A percentile compares a stretch with the other conserved stretches of the same genome.
Evolutionary conservation across 2,113 vertebrate species (phyloP).

Genomic region (Engraulis encrasicolus): DNA sequence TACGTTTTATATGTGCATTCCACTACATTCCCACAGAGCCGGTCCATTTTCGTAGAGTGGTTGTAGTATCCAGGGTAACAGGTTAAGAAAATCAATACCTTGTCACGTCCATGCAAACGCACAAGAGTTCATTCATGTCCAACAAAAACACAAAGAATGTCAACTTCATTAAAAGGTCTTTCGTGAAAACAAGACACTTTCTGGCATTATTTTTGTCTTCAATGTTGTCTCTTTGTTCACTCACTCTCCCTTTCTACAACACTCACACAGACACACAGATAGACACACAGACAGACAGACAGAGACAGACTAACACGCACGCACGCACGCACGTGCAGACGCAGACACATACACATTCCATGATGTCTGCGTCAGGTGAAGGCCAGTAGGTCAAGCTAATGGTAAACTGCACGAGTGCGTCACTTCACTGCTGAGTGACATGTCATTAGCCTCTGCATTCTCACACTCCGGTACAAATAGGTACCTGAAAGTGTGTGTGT

Average conservation of each 20-base stretch:
- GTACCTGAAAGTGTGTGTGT: no score
- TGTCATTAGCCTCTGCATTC: no score
- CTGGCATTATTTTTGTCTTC: background rate
- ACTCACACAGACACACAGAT: background rate
- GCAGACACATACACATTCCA: background rate
- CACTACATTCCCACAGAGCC: background rate
- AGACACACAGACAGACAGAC: background rate
- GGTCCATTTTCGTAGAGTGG: background rate
- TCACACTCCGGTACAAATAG: no score
- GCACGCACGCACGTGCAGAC: background rate
- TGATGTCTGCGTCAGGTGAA: background rate
- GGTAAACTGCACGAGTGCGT: slow-evolving; percentile 1
- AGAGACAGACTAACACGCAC: no score
- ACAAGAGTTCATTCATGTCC: no score
- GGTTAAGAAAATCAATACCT: background rate
- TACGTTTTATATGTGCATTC: slow-evolving; percentile 4
- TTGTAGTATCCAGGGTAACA: background rate
- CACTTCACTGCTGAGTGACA: background rate
- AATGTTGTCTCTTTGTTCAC: background rate
- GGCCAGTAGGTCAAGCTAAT: background rate
- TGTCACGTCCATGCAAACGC: background rate
- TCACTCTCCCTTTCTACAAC: background rate
- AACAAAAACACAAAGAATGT: background rate
- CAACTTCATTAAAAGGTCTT: background rate
- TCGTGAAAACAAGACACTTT: background rate